Evolutionary conservation across 2,888 invertebrate genomes (phyloP).

Genomic region (Zygothrica quintamaculata): DNA sequence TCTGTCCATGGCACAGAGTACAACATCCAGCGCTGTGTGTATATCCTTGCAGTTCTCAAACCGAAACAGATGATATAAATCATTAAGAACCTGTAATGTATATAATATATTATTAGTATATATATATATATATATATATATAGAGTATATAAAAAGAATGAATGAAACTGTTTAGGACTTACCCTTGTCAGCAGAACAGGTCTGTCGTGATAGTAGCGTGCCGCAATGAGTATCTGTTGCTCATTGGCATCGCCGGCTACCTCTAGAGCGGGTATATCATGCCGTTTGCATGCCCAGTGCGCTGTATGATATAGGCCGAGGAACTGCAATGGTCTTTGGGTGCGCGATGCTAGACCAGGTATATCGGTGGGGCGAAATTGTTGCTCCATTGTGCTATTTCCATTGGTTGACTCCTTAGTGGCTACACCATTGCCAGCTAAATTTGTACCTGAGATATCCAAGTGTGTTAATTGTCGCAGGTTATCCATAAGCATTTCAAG

Average conservation of each 20-base stretch:
- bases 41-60: conserved; percentile 92
- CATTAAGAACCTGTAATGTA: conserved; percentile 91
- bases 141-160: background rate
- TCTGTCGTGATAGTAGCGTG: conserved; percentile 92
- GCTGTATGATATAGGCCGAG: conserved; percentile 96
- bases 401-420: conserved; percentile 84
- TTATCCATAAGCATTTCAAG: conserved; percentile 89
- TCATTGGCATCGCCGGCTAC: conserved; percentile 97
- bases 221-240: conserved; percentile 94
- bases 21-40: conserved; percentile 90
- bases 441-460: conserved; percentile 98
- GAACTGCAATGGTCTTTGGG: conserved; percentile 92
- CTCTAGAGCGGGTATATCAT: conserved; percentile 95
- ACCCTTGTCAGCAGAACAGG: conserved; percentile 89
- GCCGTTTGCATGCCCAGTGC: conserved; percentile 94
- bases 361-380: conserved; percentile 87
- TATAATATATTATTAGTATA: no score
- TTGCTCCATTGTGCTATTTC: conserved; percentile 67
- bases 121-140: no score
- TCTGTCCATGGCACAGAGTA: conserved; percentile 95
- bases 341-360: conserved; percentile 92
- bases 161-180: conserved; percentile 12
- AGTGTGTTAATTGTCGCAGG: conserved; percentile 90
- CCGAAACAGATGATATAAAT: conserved; percentile 94
- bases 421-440: conserved; percentile 94